Base-by-base conservation (phyloP, 2,888 invertebrate genomes). In the Pseudococcus viburni region DNA sequence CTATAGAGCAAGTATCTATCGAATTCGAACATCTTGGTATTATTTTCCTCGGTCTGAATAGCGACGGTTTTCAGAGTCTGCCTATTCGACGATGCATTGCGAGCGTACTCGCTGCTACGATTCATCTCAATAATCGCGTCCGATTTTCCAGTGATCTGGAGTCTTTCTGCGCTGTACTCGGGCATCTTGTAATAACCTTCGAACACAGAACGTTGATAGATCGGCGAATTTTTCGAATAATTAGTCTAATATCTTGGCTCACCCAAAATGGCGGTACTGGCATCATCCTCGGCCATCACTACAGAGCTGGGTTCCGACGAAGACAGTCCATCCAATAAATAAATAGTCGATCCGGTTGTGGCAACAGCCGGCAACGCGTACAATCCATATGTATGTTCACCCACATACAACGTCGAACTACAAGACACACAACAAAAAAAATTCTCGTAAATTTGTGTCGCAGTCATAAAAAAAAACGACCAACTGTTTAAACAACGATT, bases 291-390 rank as follows among this genome's bases (percentile, higher is more conserved):
- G 42, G 42, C n/a, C 46, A 80, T 80, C 17, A n/a, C 42, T 11
- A 80, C 42, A 4, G 42, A 5, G 26, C 80, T 42, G 5, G 39
- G 39, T 12, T 80, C 80, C 39, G n/a, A 22, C n/a, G 80, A 90
- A 90, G 91, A 90, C 73, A 96, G 96, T 0, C 97, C 97, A 91
- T 95, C 96, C 0, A 97, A 91, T 15, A 97, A 92, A 89, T 96
- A 93, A 0, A 95, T n/a, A 42, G 84, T 55, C 42, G 88, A 84
- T 64, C 73, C 55, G 90, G 98, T 96, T 92, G 99, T 98, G 0
- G 98, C 98, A 39, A 98, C 92, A 0, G 98, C 96, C 0, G 98
- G 97, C 87, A 99, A 92, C 0, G 99, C 99, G 92, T 98, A 99
- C 0, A 98, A 92, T 0, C 98, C 98, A 91, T 96, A 94, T 89